Conservation (phyloP, 2,797 vertebrate genomes). For the Brachyalestes nurse region DNA sequence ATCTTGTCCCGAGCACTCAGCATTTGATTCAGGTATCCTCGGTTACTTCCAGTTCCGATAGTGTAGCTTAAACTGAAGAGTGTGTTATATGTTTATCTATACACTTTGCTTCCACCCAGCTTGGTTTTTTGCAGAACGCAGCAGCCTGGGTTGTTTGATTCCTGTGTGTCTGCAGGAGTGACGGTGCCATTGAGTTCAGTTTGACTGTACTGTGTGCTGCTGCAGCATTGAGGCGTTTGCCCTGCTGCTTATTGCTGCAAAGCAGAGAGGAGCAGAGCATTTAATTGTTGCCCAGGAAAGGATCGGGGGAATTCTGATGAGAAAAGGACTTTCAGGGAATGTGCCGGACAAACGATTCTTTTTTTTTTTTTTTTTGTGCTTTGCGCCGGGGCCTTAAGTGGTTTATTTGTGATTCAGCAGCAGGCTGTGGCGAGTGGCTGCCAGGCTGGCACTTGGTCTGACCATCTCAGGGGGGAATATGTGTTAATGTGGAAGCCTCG, state of each 20-base stretch:
- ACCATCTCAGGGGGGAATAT: constrained; percentile 67
- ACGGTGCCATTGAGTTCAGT: constrained; percentile 26
- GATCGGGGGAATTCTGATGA: constrained; percentile 65
- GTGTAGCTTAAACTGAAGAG: no score
- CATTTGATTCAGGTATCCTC: no score
- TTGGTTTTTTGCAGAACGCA: constrained; percentile 8
- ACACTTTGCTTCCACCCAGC: neutral
- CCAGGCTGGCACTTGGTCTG: constrained; percentile 75
- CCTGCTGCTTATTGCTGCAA: constrained; percentile 44
- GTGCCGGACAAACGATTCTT: constrained; percentile 65
- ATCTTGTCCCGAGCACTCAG: no score
- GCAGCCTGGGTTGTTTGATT: constrained; percentile 3
- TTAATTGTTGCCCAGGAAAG: constrained; percentile 60
- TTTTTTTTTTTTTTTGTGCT: no score
- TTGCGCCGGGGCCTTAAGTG: constrained; percentile 76
- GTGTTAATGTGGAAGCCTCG: constrained; percentile 74
- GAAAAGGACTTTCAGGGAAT: constrained; percentile 68
- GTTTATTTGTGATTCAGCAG: constrained; percentile 80
- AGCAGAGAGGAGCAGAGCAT: constrained; percentile 61
- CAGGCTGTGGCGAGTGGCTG: constrained; percentile 68
- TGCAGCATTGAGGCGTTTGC: constrained; percentile 34
- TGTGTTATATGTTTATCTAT: neutral
- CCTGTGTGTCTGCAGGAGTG: constrained; percentile 22
- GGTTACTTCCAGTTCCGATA: no score
- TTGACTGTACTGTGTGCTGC: constrained; percentile 13